Conservation (phyloP, 2,113 vertebrate species). For the Coptodon bakossiorum region DNA sequence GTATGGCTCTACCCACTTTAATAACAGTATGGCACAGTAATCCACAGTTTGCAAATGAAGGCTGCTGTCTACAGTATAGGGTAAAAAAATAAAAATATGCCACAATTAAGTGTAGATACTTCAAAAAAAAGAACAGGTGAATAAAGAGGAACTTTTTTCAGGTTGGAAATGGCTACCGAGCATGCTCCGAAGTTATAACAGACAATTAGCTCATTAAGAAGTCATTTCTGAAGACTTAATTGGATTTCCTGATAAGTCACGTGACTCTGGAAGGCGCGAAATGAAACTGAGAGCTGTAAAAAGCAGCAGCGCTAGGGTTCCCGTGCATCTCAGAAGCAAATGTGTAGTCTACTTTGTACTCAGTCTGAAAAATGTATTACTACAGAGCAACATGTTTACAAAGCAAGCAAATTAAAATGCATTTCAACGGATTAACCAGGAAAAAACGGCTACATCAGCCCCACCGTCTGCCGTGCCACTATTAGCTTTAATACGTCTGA, state of each 20-base stretch:
- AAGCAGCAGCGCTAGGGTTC: background rate
- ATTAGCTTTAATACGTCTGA: background rate
- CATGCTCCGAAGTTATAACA: background rate
- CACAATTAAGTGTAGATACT: background rate
- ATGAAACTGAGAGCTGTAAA: background rate
- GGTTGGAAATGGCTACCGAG: background rate
- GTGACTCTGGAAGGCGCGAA: background rate
- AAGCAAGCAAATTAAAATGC: background rate
- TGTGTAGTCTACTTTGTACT: background rate
- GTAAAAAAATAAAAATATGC: background rate
- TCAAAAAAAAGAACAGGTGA: background rate
- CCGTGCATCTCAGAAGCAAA: background rate
- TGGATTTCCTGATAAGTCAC: background rate
- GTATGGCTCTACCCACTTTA: background rate
- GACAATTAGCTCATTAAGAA: background rate
- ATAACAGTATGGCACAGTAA: background rate
- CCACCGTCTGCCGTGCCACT: background rate
- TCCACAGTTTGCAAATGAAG: background rate
- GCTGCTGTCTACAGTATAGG: background rate
- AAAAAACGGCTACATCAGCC: background rate
- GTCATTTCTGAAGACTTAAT: background rate
- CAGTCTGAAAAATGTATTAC: background rate
- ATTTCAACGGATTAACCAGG: background rate
- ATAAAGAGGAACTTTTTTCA: background rate
- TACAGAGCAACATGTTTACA: background rate